Base-by-base conservation (phyloP, 2,888 invertebrate species). In the Amblyjoppa proteus region DNA sequence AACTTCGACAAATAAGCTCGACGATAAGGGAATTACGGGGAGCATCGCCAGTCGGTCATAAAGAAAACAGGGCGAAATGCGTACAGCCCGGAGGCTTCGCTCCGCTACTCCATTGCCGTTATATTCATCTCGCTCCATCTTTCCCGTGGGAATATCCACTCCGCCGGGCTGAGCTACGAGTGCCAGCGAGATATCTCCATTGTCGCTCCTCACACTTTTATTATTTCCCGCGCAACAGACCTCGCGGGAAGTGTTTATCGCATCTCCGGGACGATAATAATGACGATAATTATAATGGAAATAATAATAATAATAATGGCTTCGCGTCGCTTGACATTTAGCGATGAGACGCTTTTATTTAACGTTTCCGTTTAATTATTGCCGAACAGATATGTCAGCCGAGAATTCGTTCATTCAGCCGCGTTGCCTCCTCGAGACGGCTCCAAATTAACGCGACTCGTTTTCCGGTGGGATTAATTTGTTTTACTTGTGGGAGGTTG, bases 1-100 rank as follows among this genome's bases (percentile, higher is more conserved):
- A 75, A 76, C 79, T 75, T 80, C 79, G 70, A 80, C 79, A 80
- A 75, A 84, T 84, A 75, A 80, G 64, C 70, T 71, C 75, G 64
- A 71, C 79, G 70, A 75, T 84, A 71, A 80, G 75, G 70, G 79
- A 84, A 84, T 80, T 80, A 80, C 70, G 75, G 13, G 61, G 79
- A 20, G 53, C 51, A 53, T 75, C 16, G 53, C 51, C 31, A 49
- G 49, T 38, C 68, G 68, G 58, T 58, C 56, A 75, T 75, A 75
- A 75, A 83, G 74, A 74, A 84, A 75, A 58, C 61, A 38, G 53
- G 70, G 34, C 38, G 13, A 51, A 61, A 49, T 49, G 64, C 41
- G 74, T 41, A 70, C 64, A 73, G 13, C 74, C 25, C 38, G 20
- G 45, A 49, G 64, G 69, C 74, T 45, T 28, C 38, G 38, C 58